phyloP scores from a whole-genome alignment of 1,140 invertebrate species.

The Bombyx mandarina region DNA sequence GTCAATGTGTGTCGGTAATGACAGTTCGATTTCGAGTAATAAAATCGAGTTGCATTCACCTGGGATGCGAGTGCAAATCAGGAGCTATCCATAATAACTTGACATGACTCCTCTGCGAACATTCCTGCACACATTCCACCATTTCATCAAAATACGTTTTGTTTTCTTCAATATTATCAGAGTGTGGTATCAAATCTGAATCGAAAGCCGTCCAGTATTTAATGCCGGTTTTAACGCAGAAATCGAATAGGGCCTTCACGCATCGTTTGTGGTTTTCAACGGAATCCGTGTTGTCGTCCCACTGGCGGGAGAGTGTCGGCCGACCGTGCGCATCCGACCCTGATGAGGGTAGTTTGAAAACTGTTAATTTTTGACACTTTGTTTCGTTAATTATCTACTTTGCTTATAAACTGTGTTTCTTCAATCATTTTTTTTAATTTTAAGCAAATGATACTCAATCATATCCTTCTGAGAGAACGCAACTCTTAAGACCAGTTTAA shows the following conservation, averaged over 20 bases:
- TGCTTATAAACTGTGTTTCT: too few relatives aligned
- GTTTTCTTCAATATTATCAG: conserved; percentile 69
- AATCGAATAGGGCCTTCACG: conserved; percentile 76
- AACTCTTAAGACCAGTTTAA: too few relatives aligned
- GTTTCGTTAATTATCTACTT: too few relatives aligned
- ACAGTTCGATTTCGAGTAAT: too few relatives aligned
- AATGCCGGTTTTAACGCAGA: conserved; percentile 74
- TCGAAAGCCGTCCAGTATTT: conserved; percentile 79
- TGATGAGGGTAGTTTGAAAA: not conserved
- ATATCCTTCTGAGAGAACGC: not conserved
- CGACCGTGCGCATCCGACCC: conserved; percentile 66
- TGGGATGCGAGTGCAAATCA: conserved; percentile 73
- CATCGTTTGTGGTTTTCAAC: conserved; percentile 74
- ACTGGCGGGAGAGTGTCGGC: conserved; percentile 56
- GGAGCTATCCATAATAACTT: conserved; percentile 77
- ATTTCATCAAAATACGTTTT: conserved; percentile 74
- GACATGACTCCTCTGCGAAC: conserved; percentile 72
- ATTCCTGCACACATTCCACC: conserved; percentile 70
- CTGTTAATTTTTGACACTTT: too few relatives aligned
- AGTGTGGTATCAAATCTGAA: conserved; percentile 67
- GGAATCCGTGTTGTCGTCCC: conserved; percentile 73
- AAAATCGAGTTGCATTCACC: conserved; percentile 42
- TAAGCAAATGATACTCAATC: not conserved
- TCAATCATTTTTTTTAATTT: too few relatives aligned
- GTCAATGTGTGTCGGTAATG: too few relatives aligned